Percentiles rank a stretch among this genome's conserved stretches.
phyloP scores from a whole-genome alignment of 2,113 vertebrate genomes.

The Mustelus asterias region DNA sequence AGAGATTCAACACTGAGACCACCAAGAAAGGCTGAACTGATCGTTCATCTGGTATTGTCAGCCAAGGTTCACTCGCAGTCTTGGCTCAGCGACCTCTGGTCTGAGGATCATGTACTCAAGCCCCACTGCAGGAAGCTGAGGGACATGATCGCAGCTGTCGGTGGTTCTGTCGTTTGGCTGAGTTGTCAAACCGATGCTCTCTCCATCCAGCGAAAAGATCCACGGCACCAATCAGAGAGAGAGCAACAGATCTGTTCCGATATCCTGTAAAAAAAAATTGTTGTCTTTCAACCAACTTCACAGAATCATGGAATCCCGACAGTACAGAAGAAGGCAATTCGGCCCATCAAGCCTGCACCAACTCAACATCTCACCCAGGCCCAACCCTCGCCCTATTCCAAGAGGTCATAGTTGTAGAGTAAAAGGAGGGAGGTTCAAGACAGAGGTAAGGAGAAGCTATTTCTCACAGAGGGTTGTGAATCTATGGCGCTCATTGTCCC shows the following conservation, averaged over 20 bases:
- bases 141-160: neutral
- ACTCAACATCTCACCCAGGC: no score
- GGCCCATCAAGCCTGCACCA: no score
- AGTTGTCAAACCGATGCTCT: neutral
- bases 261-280: neutral
- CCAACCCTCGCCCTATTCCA: no score
- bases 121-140: neutral
- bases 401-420: no score
- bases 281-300: neutral
- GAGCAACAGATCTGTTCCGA: neutral
- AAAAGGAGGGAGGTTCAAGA: no score
- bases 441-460: no score
- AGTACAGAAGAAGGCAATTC: no score
- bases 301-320: no score
- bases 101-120: neutral
- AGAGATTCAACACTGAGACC: neutral
- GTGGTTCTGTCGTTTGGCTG: neutral
- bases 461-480: no score
- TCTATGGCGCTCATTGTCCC: no score
- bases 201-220: neutral
- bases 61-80: neutral
- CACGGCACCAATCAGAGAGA: neutral
- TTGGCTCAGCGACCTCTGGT: neutral
- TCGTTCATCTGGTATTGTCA: neutral
- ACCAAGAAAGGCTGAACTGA: no score